Base-by-base conservation (phyloP, 2,113 vertebrate genomes). In the Dipodomys merriami region DNA sequence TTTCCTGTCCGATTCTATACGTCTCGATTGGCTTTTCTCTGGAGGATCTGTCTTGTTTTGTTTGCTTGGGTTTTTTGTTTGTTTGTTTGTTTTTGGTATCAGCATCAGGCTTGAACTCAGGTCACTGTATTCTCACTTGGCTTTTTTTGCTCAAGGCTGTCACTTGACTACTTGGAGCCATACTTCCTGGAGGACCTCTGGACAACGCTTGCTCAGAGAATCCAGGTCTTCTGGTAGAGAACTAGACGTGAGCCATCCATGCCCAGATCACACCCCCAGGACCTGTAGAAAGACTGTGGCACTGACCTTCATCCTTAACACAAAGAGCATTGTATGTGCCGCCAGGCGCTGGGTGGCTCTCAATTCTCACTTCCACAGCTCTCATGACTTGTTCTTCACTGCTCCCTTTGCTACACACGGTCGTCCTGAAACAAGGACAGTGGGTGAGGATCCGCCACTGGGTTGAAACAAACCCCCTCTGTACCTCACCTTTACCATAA, bases 251-350 rank as follows among this genome's bases (percentile, higher is more conserved):
- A 11, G 12, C 71, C 3, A 44, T 46, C 35, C 35, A 64, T 22
- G 23, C 57, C 80, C 71, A 1, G 2, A 46, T 22, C 60, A 44
- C 23, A 57, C 0, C 44, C 82, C 15, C 25, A 16, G 25, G 60
- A 65, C 93, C 95, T 86, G 91, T 72, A 91, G 78, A 91, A 83
- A 81, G 89, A 72, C 25, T 30, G 82, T n/a, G 33, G 62, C 74
- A 97, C 99, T 98, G 95, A 99, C 99, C 99, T 98, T 98, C 98
- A 95, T 99, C 99, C 98, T 98, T 99, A 93, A 99, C 97, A 95
- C 99, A 99, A 97, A 99, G 98, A 81, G 98, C 98, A 60, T 96
- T 97, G 97, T 98, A 97, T 69, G 95, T 96, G 81, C 97, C 95
- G 68, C 96, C 94, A 9, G 98, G 98, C 89, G 97, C 97, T 4